Conservation (phyloP, 2,888 invertebrate species). For the Pilophorus perplexus region DNA sequence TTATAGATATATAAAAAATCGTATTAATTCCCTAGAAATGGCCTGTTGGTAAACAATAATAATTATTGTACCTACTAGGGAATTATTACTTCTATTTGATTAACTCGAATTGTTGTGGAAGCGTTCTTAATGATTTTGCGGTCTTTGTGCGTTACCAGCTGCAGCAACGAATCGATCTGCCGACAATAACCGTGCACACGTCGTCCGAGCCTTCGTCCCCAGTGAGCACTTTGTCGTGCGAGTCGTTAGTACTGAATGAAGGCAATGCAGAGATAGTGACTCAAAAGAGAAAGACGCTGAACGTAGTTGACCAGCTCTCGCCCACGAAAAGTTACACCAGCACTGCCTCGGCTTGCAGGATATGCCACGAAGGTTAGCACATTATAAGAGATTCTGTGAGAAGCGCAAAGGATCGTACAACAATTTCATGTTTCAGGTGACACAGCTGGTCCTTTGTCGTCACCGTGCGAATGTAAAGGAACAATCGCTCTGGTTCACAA, state of each 20-base stretch:
- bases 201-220: slow-evolving; percentile 3
- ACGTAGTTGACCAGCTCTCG: slow-evolving; percentile 9
- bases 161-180: slow-evolving; percentile 2
- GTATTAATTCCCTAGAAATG: too few relatives aligned
- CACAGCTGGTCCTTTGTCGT: slow-evolving; percentile 55
- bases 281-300: background rate
- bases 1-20: too few relatives aligned
- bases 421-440: slow-evolving; percentile 51
- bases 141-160: too few relatives aligned
- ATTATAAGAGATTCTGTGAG: too few relatives aligned
- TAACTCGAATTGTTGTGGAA: too few relatives aligned
- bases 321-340: slow-evolving; percentile 42
- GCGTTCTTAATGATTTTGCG: too few relatives aligned
- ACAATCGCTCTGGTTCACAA: slow-evolving; percentile 57
- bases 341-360: slow-evolving; percentile 44
- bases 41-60: too few relatives aligned
- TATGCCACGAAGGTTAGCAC: slow-evolving; percentile 46
- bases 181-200: background rate
- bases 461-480: slow-evolving; percentile 59
- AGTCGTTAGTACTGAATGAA: background rate
- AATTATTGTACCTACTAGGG: too few relatives aligned
- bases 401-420: too few relatives aligned
- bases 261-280: too few relatives aligned
- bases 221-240: background rate
- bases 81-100: too few relatives aligned